A percentile compares a stretch with the other conserved stretches of the same genome.
These are phyloP conservation scores for Gallinago solitaria DNA, from an alignment of 2,797 vertebrate genomes.

Conservation along the genomic window DNA sequence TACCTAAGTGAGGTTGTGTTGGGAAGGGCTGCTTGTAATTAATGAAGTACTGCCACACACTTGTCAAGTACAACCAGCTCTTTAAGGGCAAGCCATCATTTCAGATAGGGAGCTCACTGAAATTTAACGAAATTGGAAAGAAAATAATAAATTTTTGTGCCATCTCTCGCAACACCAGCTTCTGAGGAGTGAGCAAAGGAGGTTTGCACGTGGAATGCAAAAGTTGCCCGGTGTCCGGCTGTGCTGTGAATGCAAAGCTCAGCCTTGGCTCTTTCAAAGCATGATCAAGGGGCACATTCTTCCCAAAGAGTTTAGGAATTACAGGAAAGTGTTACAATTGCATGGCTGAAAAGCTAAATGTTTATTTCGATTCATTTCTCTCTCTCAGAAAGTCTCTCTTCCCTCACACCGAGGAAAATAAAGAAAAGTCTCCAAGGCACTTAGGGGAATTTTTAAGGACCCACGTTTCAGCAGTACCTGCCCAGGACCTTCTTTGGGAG, in stretches of 20 bases:
- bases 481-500: background rate
- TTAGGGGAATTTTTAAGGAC: background rate
- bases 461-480: background rate
- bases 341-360: background rate
- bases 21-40: conserved; percentile 56
- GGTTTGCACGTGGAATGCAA: background rate
- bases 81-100: conserved; percentile 61
- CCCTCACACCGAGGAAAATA: background rate
- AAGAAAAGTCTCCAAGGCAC: background rate
- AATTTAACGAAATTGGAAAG: conserved; percentile 39
- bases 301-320: background rate
- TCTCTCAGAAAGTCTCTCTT: background rate
- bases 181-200: background rate
- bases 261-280: background rate
- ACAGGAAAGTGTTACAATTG: background rate
- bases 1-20: conserved; percentile 47
- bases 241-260: background rate
- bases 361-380: background rate
- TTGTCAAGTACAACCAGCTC: conserved; percentile 52
- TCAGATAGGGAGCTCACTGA: conserved; percentile 34
- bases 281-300: background rate
- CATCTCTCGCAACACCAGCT: background rate
- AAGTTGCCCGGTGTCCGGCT: background rate
- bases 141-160: conserved; percentile 36
- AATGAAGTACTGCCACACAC: conserved; percentile 64